Evolutionary conservation across 2,888 invertebrate genomes (phyloP).

Genomic region (Luffia ferchaultella): DNA sequence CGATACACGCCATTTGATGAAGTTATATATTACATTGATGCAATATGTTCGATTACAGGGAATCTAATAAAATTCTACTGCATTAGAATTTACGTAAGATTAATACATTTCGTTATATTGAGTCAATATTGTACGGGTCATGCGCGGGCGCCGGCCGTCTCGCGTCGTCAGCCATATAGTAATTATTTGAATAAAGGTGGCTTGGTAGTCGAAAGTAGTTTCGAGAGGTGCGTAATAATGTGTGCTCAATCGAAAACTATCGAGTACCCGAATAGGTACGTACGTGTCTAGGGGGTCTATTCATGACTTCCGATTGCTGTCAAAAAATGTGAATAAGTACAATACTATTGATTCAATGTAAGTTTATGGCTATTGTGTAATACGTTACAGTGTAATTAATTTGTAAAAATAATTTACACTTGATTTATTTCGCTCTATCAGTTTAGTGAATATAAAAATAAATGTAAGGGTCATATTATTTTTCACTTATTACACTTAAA

Average conservation of each 20-base stretch:
- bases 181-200: conserved; percentile 30
- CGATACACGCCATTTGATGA: no score
- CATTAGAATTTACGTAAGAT: no score
- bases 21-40: no score
- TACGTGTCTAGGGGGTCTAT: not conserved
- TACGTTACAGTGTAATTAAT: not conserved
- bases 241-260: conserved; percentile 41
- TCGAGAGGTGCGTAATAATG: conserved; percentile 32
- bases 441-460: no score
- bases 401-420: conserved; percentile 1
- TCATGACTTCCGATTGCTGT: not conserved
- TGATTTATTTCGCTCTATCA: conserved; percentile 2
- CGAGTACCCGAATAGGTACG: conserved; percentile 15
- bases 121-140: not conserved
- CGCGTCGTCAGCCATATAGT: conserved; percentile 23
- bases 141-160: not conserved
- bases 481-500: no score
- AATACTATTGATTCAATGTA: not conserved
- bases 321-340: not conserved
- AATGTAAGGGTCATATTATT: no score
- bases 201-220: conserved; percentile 12
- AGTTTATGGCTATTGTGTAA: not conserved
- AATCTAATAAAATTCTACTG: no score
- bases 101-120: not conserved
- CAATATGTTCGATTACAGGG: no score